Base-by-base conservation (phyloP, 2,888 invertebrate species). In the Antheraea assamensis region DNA sequence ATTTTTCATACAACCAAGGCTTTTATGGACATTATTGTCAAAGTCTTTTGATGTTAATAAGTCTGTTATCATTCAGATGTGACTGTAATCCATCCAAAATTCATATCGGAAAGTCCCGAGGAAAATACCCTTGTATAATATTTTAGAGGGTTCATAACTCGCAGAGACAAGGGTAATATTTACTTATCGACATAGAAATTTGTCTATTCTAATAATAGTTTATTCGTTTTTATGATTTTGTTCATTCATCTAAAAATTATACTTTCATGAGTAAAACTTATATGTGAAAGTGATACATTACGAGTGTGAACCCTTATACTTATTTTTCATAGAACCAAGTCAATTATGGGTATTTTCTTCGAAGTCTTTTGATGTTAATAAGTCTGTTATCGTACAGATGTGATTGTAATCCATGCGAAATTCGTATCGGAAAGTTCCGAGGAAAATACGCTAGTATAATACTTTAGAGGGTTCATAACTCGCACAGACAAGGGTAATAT, bases 101-200 rank as follows among this genome's bases (percentile, higher is more conserved):
- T 81, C 75, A 76, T 75, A 79, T 80, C 76, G 78, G 76, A 81
- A 81, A 79, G 81, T 78, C 81, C 76, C 77, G 70, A 81, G 79
- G 84, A 87, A 88, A 89, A 89, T 88, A 88, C 85, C 85, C 83
- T 85, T 86, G 83, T 85, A 79, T 85, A 82, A 85, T 66, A 27
- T 83, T 85, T 81, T 79, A 75, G 85, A 87, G 89, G 88, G 90
- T 89, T 88, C 88, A 89, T 89, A 90, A 88, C 88, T 92, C 86
- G 84, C 76, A 80, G 85, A 85, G 88, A 91, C 90, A 89, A 87
- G 90, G 90, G 90, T 89, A 90, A 89, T 90, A 90, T 92, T 92
- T 92, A 91, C 92, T 92, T 92, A 92, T 92, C 90, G 92, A 89
- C 88, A 89, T 87, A 90, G 89, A 91, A 92, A 90, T n/a, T n/a